Evolutionary conservation across 2,797 vertebrate genomes (phyloP).

Genomic region (Stomatorhinus walkeri): DNA sequence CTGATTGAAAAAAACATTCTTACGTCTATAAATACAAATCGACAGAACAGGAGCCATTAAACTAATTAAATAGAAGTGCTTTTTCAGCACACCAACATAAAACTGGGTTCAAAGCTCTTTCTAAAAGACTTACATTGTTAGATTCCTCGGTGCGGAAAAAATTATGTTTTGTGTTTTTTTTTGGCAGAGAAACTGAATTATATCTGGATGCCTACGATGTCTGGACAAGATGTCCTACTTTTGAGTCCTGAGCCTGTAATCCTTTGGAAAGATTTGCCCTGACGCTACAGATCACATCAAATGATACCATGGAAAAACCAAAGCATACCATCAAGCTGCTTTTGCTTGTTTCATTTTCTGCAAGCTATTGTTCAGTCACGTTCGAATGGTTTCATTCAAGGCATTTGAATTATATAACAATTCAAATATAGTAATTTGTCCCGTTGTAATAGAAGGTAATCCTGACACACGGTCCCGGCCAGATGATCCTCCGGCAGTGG

Average conservation of each 20-base stretch:
- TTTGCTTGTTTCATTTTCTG: not conserved
- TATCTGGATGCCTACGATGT: slow-evolving; percentile 23
- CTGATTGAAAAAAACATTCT: slow-evolving; percentile 19
- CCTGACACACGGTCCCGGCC: not conserved
- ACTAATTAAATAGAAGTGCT: not conserved
- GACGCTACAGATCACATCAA: not conserved
- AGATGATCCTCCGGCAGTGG: not conserved
- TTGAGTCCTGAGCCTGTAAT: not conserved
- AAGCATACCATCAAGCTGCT: not conserved
- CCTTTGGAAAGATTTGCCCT: slow-evolving; percentile 2
- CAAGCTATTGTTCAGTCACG: not conserved
- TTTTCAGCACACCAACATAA: not conserved
- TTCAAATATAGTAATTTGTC: not conserved
- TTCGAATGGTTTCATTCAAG: not conserved
- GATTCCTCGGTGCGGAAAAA: not conserved
- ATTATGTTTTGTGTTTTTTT: not conserved
- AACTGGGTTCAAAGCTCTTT: not conserved
- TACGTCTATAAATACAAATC: not conserved
- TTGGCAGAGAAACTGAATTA: slow-evolving; percentile 23
- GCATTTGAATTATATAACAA: not conserved
- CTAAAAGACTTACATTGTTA: not conserved
- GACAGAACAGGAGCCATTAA: not conserved
- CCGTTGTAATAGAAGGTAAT: not conserved
- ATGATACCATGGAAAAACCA: not conserved
- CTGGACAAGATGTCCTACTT: slow-evolving; percentile 24